Conservation (phyloP, 2,797 vertebrate genomes). For the Natrix natrix region DNA sequence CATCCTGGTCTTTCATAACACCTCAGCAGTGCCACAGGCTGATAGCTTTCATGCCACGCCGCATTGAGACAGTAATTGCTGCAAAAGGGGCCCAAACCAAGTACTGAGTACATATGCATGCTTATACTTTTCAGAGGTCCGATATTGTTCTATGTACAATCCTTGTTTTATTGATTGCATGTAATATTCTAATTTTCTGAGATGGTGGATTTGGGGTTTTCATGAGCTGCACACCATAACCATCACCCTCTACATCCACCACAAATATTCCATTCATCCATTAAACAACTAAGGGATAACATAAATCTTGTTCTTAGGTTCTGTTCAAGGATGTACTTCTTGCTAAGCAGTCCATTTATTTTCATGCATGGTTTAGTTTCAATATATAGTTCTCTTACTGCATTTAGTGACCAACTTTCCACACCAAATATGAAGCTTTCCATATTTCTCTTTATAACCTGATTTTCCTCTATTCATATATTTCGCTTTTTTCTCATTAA, state of each 20-base stretch:
- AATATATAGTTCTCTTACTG: background rate
- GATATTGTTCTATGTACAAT: too few species aligned
- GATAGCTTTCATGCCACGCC: too few species aligned
- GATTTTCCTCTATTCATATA: background rate
- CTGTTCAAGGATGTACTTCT: background rate
- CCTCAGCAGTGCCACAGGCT: too few species aligned
- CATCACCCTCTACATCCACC: background rate
- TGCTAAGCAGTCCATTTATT: background rate
- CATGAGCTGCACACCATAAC: too few species aligned
- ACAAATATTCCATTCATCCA: background rate
- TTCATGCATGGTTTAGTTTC: background rate
- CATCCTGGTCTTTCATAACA: too few species aligned
- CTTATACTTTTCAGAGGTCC: too few species aligned
- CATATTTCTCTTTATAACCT: background rate
- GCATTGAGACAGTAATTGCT: too few species aligned
- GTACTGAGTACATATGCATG: too few species aligned
- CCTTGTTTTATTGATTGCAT: too few species aligned
- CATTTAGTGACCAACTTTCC: background rate
- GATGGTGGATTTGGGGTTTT: too few species aligned
- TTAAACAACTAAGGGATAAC: background rate
- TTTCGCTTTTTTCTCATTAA: background rate
- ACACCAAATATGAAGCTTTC: background rate
- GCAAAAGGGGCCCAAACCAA: too few species aligned
- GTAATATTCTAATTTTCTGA: too few species aligned
- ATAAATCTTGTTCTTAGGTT: background rate